phyloP scores from a whole-genome alignment of 2,797 vertebrate genomes.

The Alosa sapidissima region DNA sequence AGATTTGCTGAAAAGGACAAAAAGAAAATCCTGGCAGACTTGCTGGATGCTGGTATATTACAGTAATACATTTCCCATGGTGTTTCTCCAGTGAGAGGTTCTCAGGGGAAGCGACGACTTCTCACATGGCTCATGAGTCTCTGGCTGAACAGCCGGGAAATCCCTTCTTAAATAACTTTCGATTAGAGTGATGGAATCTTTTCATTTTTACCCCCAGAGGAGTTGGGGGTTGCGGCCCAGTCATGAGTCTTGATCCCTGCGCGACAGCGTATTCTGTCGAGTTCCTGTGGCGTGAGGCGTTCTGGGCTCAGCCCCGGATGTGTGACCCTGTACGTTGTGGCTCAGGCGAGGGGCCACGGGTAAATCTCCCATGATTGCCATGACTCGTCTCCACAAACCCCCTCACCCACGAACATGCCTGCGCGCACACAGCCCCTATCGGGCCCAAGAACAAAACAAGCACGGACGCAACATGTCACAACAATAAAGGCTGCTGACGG shows the following conservation, averaged over 20 bases:
- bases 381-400: not conserved
- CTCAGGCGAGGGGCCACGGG: not conserved
- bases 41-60: not conserved
- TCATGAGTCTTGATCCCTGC: not conserved
- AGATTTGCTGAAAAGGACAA: not conserved
- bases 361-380: slow-evolving; percentile 10
- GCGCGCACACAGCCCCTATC: not conserved
- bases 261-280: not conserved
- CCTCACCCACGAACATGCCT: not conserved
- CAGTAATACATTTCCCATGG: not conserved
- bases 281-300: not conserved
- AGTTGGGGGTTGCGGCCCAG: not conserved
- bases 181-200: not conserved
- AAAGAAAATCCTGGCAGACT: not conserved
- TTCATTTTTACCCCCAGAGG: not conserved
- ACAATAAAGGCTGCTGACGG: not conserved
- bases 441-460: not conserved
- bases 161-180: slow-evolving; percentile 6
- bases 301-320: not conserved
- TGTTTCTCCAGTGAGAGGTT: not conserved
- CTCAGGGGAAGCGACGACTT: not conserved
- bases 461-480: not conserved
- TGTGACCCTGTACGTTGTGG: not conserved
- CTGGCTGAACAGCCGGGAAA: not conserved
- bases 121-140: not conserved